Evolutionary conservation across 2,113 vertebrate species (phyloP), one percentile per base, ranked within the genome.

Genomic region (Notarius lentiginosus): DNA sequence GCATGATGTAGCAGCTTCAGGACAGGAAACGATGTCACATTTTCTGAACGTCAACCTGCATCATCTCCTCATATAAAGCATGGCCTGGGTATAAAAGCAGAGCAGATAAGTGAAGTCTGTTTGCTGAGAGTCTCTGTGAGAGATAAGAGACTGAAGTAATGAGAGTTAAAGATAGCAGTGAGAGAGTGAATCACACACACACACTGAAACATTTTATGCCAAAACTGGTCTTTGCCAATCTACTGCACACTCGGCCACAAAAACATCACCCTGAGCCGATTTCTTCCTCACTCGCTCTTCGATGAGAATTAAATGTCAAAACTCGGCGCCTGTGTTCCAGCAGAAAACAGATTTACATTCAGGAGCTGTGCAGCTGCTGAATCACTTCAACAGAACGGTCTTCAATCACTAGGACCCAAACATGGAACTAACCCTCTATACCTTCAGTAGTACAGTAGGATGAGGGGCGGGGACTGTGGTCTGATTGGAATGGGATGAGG

Each of bases 111-210:
- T 51, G 79, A 41, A 81, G 79, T 12, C 27, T 81, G 60, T 49
- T 47, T 65, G 61, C 41, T 27, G 61, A 82, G 60, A 82, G 80
- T 47, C 34, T 0, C 61, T 9, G 80, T 24, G 22, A 49, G 41
- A 82, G 80, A 66, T 65, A 82, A 82, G 61, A 82, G 58, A 41
- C 56, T 34, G n/a, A 60, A 58, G 56, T 34, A 81, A 56, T 79
- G n/a, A 30, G 18, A 58, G 20, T 60, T 11, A 60, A 34, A 80
- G 55, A 60, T 58, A 58, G 60, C 55, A 11, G 18, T 51, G 55
- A 60, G 27, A 11, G 4, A 30, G 8, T 12, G 56, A 47, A 9
- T 24, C 56, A 61, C 56, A 80, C n/a, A 61, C 17, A 81, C 30
- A 15, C 49, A 14, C 47, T 53, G 12, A 76, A 75, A 24, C 5